Conservation (phyloP, 30 jellyfish, hydroid and myxozoan genomes). For the Catostylus mosaicus region DNA sequence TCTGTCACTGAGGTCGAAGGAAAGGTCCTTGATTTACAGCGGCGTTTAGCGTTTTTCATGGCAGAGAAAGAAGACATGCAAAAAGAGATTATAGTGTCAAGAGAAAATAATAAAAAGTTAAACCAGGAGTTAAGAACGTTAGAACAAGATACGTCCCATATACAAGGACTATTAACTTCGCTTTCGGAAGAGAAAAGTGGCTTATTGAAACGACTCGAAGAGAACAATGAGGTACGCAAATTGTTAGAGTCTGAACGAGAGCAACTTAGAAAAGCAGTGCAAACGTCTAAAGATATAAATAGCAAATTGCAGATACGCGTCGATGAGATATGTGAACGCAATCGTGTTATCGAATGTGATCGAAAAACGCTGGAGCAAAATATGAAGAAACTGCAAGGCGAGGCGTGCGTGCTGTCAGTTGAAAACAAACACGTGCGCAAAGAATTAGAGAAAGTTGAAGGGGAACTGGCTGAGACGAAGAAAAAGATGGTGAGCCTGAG, state of each 20-base stretch:
- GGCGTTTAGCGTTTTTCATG: conserved; percentile 97
- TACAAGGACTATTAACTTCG: conserved; percentile 76
- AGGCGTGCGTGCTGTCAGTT: conserved; percentile 74
- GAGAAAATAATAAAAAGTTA: conserved; percentile 85
- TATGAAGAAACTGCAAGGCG: conserved; percentile 82
- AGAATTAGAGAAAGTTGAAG: conserved; percentile 79
- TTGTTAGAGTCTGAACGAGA: conserved; percentile 83
- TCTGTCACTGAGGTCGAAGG: conserved; percentile 97
- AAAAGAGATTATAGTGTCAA: conserved; percentile 85
- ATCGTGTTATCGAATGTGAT: conserved; percentile 85
- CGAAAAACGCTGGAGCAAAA: conserved; percentile 69
- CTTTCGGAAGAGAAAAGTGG: conserved; percentile 74
- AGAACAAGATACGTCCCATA: conserved; percentile 92
- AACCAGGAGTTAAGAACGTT: conserved; percentile 82
- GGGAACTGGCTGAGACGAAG: conserved; percentile 76
- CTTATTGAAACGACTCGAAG: conserved; percentile 61
- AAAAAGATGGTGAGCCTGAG: conserved; percentile 43
- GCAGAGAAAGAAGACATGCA: conserved; percentile 99
- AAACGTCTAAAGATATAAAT: conserved; percentile 68
- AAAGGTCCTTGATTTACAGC: conserved; percentile 89
- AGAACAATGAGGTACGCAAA: conserved; percentile 59
- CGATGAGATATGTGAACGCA: conserved; percentile 80
- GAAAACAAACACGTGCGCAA: conserved; percentile 86
- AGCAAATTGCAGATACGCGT: conserved; percentile 76
- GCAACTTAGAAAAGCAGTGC: conserved; percentile 75